phyloP scores from a whole-genome alignment of 2,113 vertebrate species.

The Macheiramphus alcinus region DNA sequence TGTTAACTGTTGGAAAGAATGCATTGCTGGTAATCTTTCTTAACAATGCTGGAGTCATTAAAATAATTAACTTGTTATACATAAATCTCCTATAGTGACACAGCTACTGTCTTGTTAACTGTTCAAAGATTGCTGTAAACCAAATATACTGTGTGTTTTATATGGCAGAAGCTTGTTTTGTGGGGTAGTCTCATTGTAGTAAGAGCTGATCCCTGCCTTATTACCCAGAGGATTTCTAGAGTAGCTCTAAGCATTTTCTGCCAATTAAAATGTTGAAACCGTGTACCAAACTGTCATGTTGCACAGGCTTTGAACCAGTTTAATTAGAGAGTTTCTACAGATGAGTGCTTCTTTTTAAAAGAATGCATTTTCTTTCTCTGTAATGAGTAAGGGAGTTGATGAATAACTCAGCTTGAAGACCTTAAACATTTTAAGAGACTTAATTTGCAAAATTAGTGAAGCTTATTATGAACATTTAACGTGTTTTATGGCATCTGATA shows the following conservation, averaged over 20 bases:
- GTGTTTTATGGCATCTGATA: neutral
- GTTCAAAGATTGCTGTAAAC: conserved; percentile 44
- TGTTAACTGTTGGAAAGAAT: conserved; percentile 39
- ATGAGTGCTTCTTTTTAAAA: conserved; percentile 64
- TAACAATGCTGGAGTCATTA: conserved; percentile 51
- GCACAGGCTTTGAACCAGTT: conserved; percentile 58
- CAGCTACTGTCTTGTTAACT: conserved; percentile 57
- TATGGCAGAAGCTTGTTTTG: conserved; percentile 39
- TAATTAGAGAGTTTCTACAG: conserved; percentile 74
- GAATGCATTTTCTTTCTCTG: conserved; percentile 58
- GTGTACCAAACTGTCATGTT: conserved; percentile 39
- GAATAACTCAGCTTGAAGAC: conserved; percentile 66
- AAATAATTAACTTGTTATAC: conserved; percentile 61
- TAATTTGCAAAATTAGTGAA: conserved; percentile 65
- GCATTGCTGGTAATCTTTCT: conserved; percentile 58
- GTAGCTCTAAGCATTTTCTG: conserved; percentile 64
- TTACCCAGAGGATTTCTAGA: conserved; percentile 47
- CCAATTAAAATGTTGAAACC: conserved; percentile 70
- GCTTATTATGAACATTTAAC: conserved; percentile 20
- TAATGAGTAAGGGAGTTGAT: conserved; percentile 63
- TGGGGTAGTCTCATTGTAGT: conserved; percentile 14
- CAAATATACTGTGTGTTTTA: neutral
- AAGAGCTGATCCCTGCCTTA: conserved; percentile 60
- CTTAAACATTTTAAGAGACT: conserved; percentile 52
- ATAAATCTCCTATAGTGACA: conserved; percentile 47